These are phyloP conservation scores for Orthonychiurus folsomi DNA, from an alignment of 2,888 invertebrate genomes.

Conservation along the genomic window DNA sequence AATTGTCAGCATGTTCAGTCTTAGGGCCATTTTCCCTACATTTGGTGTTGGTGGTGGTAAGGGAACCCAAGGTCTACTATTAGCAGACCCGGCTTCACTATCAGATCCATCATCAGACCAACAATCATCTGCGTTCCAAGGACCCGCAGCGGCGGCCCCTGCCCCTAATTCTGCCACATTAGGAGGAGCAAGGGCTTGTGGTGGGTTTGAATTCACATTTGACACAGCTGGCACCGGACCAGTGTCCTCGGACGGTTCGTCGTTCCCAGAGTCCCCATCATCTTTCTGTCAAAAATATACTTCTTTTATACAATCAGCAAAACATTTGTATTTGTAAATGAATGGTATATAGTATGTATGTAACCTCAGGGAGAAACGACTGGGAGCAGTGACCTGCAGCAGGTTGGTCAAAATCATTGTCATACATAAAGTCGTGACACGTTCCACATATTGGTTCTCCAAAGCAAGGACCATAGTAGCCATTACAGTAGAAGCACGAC, in stretches of 20 bases:
- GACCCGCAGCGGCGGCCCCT: not conserved
- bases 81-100: not conserved
- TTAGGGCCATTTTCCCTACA: not conserved
- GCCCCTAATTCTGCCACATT: constrained; percentile 40
- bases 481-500: constrained; percentile 74
- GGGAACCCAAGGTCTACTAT: not conserved
- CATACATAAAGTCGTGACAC: constrained; percentile 86
- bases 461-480: constrained; percentile 84
- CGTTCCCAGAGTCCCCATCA: constrained; percentile 88
- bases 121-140: constrained; percentile 15
- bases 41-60: constrained; percentile 7
- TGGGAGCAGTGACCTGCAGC: constrained; percentile 3
- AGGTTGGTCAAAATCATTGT: constrained; percentile 44
- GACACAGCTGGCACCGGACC: constrained; percentile 14
- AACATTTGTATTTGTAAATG: not conserved
- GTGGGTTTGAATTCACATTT: not conserved
- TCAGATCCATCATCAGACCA: constrained; percentile 16
- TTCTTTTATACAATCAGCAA: not conserved
- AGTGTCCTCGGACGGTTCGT: constrained; percentile 66
- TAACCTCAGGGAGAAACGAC: no score
- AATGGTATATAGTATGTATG: not conserved
- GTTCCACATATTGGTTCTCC: constrained; percentile 84
- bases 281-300: constrained; percentile 53
- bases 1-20: not conserved
- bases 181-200: constrained; percentile 20